Base-by-base conservation (phyloP, 2,797 vertebrate species). In the Enteromius anoplus region DNA sequence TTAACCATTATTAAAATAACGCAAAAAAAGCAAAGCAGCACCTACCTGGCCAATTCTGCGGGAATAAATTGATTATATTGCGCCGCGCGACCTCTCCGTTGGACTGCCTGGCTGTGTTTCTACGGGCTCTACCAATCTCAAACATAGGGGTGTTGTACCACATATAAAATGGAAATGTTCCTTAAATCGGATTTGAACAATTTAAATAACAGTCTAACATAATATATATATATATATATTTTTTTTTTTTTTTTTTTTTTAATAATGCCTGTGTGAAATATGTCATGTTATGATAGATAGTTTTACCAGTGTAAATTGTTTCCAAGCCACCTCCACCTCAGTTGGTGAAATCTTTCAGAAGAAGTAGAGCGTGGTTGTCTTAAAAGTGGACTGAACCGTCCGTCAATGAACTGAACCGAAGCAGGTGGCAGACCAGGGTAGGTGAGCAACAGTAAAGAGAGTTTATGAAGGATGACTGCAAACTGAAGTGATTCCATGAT, bases 161-260 rank as follows among this genome's bases (percentile, higher is more conserved):
- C n/a, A 21, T 42, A 62, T 1, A 3, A 11, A 6, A 11, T 34
- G 8, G 3, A 40, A 19, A 51, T 40, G 37, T 65, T 75, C 51
- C 1, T 11, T 26, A 72, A 26, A 65, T 65, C 14, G 6, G 2
- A 26, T 26, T 23, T 19, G 32, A 37, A 37, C 12, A 0, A 14
- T 26, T 5, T 73, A 40, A 40, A 65, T 21, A 19, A 51, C 5
- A 8, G 9, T 5, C 5, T 3, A 29, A 26, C 29, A 26, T 23
- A 62, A 0, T 47, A 0, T 6, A 0, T 0, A 2, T 0, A 11
- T 26, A 26, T 26, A 26, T 26, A 26, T 26, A 26, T 26, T 26
- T n/a, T n/a, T n/a, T n/a, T n/a, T n/a, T n/a, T n/a, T n/a, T n/a
- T n/a, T n/a, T n/a, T 60, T 26, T 2, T 42, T 26, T 2, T 23